Conservation (phyloP, 2,888 invertebrate species). For the Pachliopta kotzebuea region DNA sequence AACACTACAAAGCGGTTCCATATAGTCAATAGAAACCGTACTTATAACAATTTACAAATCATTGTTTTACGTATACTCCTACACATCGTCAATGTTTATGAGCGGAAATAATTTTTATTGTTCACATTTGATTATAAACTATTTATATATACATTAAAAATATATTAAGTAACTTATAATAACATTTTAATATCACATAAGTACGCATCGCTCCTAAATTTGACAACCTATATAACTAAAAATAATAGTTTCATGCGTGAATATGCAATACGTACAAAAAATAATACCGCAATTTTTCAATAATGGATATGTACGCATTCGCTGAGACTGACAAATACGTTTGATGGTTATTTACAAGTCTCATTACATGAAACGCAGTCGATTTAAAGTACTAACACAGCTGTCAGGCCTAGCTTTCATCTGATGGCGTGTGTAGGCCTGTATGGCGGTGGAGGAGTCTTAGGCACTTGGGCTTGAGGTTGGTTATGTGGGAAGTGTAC, state of each 20-base stretch:
- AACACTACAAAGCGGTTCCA: conserved; percentile 15
- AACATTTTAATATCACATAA: conserved; percentile 75
- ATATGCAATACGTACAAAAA: conserved; percentile 59
- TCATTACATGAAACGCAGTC: conserved; percentile 77
- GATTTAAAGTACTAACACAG: conserved; percentile 62
- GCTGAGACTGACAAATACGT: conserved; percentile 31
- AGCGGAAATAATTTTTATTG: conserved; percentile 13
- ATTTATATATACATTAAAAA: conserved; percentile 63
- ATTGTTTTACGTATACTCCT: conserved; percentile 10
- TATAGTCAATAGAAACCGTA: conserved; percentile 10
- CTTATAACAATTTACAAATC: conserved; percentile 13
- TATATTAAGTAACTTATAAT: conserved; percentile 65
- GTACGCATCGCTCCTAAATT: conserved; percentile 67
- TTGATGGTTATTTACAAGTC: conserved; percentile 50
- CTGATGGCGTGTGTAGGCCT: conserved; percentile 74
- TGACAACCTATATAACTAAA: conserved; percentile 50
- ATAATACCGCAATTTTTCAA: conserved; percentile 63
- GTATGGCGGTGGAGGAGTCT: conserved; percentile 76
- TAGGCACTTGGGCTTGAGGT: conserved; percentile 52
- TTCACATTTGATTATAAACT: conserved; percentile 52
- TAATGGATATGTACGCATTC: conserved; percentile 32
- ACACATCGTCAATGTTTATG: conserved; percentile 6
- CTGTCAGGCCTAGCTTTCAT: conserved; percentile 58
- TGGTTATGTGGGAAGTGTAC: conserved; percentile 55
- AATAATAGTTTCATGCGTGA: conserved; percentile 63